phyloP scores from a whole-genome alignment of 2,888 invertebrate genomes.

The Tridacna crocea region DNA sequence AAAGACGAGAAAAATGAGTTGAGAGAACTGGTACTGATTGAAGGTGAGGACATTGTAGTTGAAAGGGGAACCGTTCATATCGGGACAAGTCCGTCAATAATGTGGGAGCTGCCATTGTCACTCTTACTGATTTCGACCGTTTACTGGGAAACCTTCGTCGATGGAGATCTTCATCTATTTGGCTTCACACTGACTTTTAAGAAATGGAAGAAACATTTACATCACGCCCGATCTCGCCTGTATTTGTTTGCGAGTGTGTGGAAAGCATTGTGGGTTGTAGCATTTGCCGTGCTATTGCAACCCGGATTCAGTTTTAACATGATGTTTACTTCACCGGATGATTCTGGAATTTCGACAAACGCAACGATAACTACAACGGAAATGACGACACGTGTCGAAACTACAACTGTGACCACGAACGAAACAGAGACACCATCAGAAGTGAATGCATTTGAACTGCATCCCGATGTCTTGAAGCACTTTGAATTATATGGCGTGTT shows the following conservation, averaged over 20 bases:
- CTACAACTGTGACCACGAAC: constrained; percentile 5
- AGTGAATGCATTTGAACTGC: constrained; percentile 20
- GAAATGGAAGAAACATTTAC: constrained; percentile 71
- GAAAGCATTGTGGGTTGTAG: constrained; percentile 70
- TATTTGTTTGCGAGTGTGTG: constrained; percentile 73
- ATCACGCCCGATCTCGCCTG: constrained; percentile 67
- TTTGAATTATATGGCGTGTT: constrained; percentile 66
- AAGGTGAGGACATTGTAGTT: constrained; percentile 32
- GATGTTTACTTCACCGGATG: neutral
- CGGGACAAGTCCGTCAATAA: constrained; percentile 34
- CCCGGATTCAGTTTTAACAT: constrained; percentile 68
- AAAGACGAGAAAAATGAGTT: constrained; percentile 56
- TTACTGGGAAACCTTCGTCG: constrained; percentile 74
- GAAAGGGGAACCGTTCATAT: constrained; percentile 26
- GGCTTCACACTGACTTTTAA: constrained; percentile 62
- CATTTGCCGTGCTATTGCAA: constrained; percentile 68
- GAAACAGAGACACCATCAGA: constrained; percentile 8
- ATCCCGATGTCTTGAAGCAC: constrained; percentile 52
- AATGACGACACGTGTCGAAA: neutral
- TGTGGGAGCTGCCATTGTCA: constrained; percentile 70
- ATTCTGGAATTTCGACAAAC: neutral
- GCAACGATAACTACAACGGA: neutral
- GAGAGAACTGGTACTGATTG: constrained; percentile 41
- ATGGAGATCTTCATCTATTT: constrained; percentile 62
- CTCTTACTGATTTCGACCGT: constrained; percentile 67